Percentiles rank a stretch among this genome's conserved stretches.
These are phyloP conservation scores for Diadophis punctatus DNA, from an alignment of 2,113 vertebrate species.

Conservation along the genomic window DNA sequence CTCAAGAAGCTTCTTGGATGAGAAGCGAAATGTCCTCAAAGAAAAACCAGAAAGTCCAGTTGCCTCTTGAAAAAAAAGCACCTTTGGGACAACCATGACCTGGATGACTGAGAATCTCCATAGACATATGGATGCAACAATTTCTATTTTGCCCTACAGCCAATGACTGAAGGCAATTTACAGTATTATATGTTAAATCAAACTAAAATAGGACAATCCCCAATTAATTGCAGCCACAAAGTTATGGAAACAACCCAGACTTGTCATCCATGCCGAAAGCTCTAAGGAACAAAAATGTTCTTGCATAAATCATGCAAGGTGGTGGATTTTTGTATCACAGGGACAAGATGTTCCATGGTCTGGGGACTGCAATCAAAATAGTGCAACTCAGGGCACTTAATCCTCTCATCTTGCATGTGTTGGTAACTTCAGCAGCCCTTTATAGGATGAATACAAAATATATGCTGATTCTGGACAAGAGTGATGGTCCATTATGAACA, in stretches of 20 bases:
- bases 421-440: not conserved
- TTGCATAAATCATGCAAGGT: not conserved
- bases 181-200: not conserved
- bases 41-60: no score
- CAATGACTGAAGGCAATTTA: not conserved
- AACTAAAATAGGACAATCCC: not conserved
- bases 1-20: no score
- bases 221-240: not conserved
- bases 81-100: no score
- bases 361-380: not conserved
- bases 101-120: no score
- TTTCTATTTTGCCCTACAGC: not conserved
- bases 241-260: not conserved
- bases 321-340: not conserved
- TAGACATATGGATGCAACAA: not conserved
- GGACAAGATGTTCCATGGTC: not conserved
- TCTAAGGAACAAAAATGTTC: not conserved
- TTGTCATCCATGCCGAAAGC: not conserved
- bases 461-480: not conserved
- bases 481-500: not conserved
- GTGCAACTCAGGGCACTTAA: not conserved
- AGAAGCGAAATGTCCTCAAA: no score
- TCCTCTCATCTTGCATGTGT: not conserved
- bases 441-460: not conserved
- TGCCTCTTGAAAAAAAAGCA: no score